phyloP scores from a whole-genome alignment of 2,113 vertebrate species.

The Canis aureus region DNA sequence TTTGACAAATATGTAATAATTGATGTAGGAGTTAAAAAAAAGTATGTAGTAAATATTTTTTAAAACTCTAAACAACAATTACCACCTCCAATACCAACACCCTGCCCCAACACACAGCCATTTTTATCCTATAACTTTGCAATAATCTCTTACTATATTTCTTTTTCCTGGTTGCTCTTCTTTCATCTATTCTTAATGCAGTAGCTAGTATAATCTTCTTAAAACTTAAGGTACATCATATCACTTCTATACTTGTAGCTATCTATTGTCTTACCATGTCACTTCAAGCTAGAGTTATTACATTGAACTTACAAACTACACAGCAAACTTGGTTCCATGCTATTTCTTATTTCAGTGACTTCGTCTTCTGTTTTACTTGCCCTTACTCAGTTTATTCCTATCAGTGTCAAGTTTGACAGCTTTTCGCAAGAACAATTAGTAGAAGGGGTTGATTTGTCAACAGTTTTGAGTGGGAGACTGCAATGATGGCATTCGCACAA shows the following conservation, averaged over 20 bases:
- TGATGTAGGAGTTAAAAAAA: background rate
- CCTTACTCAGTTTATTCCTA: background rate
- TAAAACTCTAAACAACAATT: background rate
- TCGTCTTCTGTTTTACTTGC: background rate
- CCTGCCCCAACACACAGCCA: background rate
- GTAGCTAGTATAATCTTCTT: background rate
- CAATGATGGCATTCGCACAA: background rate
- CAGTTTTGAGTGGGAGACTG: background rate
- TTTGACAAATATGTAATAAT: background rate
- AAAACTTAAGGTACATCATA: constrained; percentile 13
- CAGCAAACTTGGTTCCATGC: background rate
- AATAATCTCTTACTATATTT: background rate
- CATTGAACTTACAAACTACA: background rate
- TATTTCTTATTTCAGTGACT: background rate
- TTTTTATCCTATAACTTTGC: background rate
- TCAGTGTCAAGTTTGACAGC: background rate
- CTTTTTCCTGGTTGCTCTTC: background rate
- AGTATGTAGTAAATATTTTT: background rate
- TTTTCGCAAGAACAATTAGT: background rate
- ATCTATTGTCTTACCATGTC: background rate
- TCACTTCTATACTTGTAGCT: background rate
- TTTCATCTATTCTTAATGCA: constrained; percentile 17
- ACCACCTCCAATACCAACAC: background rate
- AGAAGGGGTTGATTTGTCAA: background rate
- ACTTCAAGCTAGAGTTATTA: background rate